A percentile compares a stretch with the other conserved stretches of the same genome.
These are phyloP conservation scores for Galbula dea DNA, from an alignment of 2,113 vertebrate species.

Conservation along the genomic window DNA sequence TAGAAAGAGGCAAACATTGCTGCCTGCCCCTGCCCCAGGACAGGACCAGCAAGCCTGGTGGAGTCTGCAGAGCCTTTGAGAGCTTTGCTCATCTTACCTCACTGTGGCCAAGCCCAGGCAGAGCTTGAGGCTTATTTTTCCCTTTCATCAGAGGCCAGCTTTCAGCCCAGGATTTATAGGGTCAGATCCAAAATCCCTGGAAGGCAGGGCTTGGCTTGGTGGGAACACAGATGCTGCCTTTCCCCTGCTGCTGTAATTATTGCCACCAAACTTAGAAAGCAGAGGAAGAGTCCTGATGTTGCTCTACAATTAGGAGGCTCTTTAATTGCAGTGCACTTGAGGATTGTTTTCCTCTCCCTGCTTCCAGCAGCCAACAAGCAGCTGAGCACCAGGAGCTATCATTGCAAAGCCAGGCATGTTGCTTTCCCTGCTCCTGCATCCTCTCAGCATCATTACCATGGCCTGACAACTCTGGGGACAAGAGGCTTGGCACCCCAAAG, in stretches of 20 bases:
- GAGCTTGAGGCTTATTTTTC: background rate
- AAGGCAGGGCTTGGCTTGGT: conserved; percentile 29
- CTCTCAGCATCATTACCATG: fast-evolving
- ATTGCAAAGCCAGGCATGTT: background rate
- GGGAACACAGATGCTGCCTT: conserved; percentile 23
- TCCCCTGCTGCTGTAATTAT: conserved; percentile 28
- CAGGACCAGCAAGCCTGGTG: background rate
- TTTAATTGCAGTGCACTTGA: conserved; percentile 3
- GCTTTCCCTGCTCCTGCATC: background rate
- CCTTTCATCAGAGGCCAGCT: background rate
- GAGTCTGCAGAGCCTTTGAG: background rate
- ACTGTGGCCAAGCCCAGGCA: background rate
- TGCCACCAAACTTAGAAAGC: conserved; percentile 66
- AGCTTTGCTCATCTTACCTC: background rate
- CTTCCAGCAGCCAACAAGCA: background rate
- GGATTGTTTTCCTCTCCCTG: background rate
- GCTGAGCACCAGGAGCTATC: background rate
- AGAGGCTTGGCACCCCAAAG: background rate
- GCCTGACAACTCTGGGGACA: background rate
- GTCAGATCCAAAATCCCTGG: conserved; percentile 52
- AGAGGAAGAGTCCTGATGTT: conserved; percentile 44
- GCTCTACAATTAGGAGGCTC: conserved; percentile 36
- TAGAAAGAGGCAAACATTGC: background rate
- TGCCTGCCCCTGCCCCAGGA: background rate
- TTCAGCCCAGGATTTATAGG: background rate